Evolutionary conservation across 2,113 vertebrate genomes (phyloP).

Genomic region (Pyxicephalus adspersus): DNA sequence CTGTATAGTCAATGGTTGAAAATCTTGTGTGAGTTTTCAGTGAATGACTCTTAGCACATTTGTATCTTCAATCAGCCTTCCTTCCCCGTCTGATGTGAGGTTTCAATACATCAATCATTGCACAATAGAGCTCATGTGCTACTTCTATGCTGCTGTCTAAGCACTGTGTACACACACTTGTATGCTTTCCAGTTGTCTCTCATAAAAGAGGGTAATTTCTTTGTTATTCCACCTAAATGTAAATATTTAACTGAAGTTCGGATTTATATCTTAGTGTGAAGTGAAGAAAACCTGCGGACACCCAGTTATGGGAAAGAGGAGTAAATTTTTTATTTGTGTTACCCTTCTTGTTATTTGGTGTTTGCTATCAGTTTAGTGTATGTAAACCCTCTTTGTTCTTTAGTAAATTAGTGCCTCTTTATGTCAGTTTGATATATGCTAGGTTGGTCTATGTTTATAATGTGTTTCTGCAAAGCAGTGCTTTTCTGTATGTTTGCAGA

Average conservation of each 20-base stretch:
- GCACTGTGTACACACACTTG: neutral
- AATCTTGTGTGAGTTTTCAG: constrained; percentile 62
- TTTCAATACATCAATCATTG: constrained; percentile 60
- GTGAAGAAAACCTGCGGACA: neutral
- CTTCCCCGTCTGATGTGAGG: constrained; percentile 60
- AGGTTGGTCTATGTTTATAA: too few relatives aligned
- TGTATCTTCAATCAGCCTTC: constrained; percentile 64
- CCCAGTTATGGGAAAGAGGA: too few relatives aligned
- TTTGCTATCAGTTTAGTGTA: too few relatives aligned
- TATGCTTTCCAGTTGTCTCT: neutral
- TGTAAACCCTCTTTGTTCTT: too few relatives aligned
- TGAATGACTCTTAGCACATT: constrained; percentile 64
- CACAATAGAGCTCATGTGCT: constrained; percentile 17
- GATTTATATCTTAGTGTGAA: neutral
- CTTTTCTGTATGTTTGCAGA: too few relatives aligned
- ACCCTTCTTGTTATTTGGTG: too few relatives aligned
- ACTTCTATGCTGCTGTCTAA: constrained; percentile 13
- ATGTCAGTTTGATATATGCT: too few relatives aligned
- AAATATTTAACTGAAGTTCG: neutral
- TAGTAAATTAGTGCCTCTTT: too few relatives aligned
- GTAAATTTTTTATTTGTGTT: too few relatives aligned
- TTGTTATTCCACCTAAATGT: neutral
- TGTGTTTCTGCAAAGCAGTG: too few relatives aligned
- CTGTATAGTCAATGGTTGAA: constrained; percentile 68
- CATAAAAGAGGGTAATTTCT: neutral